phyloP scores from a whole-genome alignment of 2,113 vertebrate species.

The Patagioenas fasciata region DNA sequence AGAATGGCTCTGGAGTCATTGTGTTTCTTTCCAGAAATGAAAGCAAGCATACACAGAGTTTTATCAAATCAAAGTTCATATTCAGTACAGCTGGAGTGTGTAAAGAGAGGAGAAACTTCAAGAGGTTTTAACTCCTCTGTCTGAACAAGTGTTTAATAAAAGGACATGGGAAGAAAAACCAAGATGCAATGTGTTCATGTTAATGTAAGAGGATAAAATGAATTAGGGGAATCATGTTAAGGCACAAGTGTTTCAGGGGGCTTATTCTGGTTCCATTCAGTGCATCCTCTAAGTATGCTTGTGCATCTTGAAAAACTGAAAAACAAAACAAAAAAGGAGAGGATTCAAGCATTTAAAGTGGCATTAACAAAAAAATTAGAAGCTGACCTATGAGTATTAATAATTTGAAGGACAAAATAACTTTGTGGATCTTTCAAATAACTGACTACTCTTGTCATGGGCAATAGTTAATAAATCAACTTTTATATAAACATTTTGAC shows the following conservation, averaged over 20 bases:
- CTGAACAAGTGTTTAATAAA: neutral
- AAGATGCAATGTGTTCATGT: neutral
- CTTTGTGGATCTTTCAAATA: neutral
- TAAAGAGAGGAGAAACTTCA: neutral
- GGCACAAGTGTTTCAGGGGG: neutral
- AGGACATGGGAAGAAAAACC: rapidly evolving
- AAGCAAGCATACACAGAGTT: neutral
- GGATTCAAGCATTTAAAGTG: neutral
- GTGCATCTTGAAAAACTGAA: neutral
- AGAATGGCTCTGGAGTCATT: neutral
- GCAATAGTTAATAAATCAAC: neutral
- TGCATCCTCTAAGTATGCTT: neutral
- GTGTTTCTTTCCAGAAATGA: neutral
- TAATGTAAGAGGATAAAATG: neutral
- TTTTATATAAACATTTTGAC: neutral
- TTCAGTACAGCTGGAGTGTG: neutral
- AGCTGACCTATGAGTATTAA: neutral
- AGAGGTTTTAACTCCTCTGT: neutral
- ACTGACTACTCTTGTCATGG: neutral
- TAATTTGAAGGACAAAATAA: neutral
- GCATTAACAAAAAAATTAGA: neutral
- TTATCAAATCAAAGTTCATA: neutral
- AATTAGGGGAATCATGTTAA: neutral
- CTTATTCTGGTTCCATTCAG: neutral
- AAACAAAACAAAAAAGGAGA: too few species aligned